These are phyloP conservation scores for Myotis pilosus DNA, from an alignment of 2,797 vertebrate genomes.

Conservation along the genomic window DNA sequence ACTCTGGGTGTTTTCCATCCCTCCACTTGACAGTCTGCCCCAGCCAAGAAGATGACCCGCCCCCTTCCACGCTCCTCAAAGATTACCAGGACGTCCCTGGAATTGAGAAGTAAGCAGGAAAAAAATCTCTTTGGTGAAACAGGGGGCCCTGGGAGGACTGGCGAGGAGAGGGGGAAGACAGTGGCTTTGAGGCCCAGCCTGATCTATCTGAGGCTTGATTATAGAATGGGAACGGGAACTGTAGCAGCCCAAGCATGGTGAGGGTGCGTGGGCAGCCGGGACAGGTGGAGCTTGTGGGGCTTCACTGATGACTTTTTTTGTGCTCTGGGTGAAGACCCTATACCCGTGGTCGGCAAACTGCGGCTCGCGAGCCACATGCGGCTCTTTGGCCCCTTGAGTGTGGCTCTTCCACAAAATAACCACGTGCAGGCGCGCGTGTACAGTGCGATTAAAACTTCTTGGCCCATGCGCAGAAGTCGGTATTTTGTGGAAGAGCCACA, in stretches of 20 bases:
- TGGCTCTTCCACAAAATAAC: no score
- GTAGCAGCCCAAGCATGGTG: neutral
- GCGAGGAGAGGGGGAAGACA: neutral
- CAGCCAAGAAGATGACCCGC: slow-evolving; percentile 90
- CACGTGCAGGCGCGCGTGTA: no score
- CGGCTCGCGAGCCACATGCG: no score
- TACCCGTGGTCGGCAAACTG: no score
- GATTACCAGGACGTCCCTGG: slow-evolving; percentile 88
- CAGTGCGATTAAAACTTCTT: no score
- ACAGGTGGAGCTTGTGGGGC: neutral
- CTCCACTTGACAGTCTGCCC: slow-evolving; percentile 78
- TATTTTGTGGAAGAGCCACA: no score
- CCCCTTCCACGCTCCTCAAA: slow-evolving; percentile 87
- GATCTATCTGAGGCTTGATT: neutral
- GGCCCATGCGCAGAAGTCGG: no score
- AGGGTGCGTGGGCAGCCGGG: neutral
- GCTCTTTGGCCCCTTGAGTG: no score
- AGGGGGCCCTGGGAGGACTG: neutral
- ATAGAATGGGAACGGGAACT: neutral
- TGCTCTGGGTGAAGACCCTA: neutral
- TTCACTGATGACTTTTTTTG: neutral
- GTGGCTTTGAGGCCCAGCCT: neutral
- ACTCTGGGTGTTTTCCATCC: slow-evolving; percentile 31
- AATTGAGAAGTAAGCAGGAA: slow-evolving; percentile 87
- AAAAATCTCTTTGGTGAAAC: neutral